Evolutionary conservation across 2,113 vertebrate genomes (phyloP).

Genomic region (Myiopsitta monachus): DNA sequence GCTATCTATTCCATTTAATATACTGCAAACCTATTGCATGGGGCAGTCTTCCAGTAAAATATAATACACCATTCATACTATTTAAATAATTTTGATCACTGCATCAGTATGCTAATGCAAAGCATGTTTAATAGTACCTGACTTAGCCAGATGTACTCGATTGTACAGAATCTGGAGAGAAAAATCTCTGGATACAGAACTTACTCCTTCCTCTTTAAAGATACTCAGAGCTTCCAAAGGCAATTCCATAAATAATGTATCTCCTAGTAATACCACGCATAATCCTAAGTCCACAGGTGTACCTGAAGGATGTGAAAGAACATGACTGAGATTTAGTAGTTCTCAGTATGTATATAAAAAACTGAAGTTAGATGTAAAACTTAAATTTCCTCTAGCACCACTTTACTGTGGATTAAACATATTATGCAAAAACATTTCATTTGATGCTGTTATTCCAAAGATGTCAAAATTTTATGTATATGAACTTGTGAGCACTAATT

Average conservation of each 20-base stretch:
- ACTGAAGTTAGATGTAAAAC: neutral
- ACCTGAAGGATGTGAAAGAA: conserved; percentile 4
- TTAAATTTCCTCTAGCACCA: neutral
- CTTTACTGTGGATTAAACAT: neutral
- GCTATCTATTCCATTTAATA: neutral
- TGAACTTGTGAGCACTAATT: neutral
- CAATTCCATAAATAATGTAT: conserved; percentile 77
- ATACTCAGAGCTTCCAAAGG: conserved; percentile 81
- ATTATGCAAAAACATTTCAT: neutral
- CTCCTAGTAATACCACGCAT: conserved; percentile 78
- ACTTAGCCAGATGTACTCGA: conserved; percentile 67
- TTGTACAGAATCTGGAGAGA: conserved; percentile 83
- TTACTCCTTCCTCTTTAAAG: conserved; percentile 69
- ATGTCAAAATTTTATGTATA: neutral
- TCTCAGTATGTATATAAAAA: neutral
- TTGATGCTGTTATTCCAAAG: neutral
- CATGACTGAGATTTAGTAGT: neutral
- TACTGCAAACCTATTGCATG: neutral
- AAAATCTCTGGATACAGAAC: conserved; percentile 84
- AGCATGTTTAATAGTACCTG: conserved; percentile 57
- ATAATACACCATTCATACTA: neutral
- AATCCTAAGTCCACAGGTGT: conserved; percentile 53
- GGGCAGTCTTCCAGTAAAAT: neutral
- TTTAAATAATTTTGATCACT: neutral
- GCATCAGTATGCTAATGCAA: neutral